These are phyloP conservation scores for Knipowitschia caucasica DNA, from an alignment of 2,797 vertebrate genomes.

Conservation along the genomic window DNA sequence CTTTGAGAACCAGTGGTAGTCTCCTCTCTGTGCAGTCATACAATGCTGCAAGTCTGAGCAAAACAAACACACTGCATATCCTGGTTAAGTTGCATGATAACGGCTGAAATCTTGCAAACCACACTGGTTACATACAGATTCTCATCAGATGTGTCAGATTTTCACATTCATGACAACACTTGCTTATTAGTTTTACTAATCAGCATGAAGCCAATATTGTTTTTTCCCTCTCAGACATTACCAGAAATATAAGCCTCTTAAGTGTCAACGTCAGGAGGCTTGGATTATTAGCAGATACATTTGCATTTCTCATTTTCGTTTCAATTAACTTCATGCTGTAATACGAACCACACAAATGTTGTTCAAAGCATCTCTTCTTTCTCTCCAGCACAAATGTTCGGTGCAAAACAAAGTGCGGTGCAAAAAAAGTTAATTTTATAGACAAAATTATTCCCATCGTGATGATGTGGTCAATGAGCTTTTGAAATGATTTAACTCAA, in stretches of 20 bases:
- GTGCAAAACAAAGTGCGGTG: no score
- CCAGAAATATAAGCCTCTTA: neutral
- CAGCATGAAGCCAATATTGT: neutral
- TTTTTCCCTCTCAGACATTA: neutral
- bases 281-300: neutral
- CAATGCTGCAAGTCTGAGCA: no score
- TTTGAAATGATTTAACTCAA: conserved; percentile 8
- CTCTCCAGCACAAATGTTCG: neutral
- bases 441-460: conserved; percentile 6
- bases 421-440: no score
- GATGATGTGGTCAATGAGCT: neutral
- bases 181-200: neutral
- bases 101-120: no score
- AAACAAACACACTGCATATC: no score
- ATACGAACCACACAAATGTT: no score
- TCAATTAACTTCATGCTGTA: neutral
- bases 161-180: neutral
- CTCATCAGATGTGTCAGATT: no score
- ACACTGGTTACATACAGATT: no score
- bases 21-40: no score
- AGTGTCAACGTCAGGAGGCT: neutral
- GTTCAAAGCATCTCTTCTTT: neutral
- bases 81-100: no score
- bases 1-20: no score
- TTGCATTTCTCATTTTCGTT: neutral